Evolutionary conservation across 2,113 vertebrate species (phyloP).

Genomic region (Sardina pilchardus): DNA sequence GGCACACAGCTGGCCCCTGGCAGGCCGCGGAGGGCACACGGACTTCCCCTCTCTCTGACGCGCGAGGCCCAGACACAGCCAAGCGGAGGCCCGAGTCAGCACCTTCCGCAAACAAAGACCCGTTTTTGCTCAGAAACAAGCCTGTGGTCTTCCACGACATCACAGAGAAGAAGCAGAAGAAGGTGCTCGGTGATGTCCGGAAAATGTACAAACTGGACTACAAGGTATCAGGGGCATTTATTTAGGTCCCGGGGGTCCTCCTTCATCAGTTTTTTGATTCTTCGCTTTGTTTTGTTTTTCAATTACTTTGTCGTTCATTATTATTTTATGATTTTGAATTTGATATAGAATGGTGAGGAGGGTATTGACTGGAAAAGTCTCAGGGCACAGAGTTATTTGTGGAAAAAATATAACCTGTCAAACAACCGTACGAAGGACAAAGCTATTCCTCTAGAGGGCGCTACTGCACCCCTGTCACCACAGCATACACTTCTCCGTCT

Average conservation of each 20-base stretch:
- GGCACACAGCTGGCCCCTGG: neutral
- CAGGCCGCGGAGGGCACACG: neutral
- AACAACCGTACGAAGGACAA: neutral
- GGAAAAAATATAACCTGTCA: constrained; percentile 32
- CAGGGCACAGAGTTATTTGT: constrained; percentile 38
- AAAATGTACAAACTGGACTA: constrained; percentile 42
- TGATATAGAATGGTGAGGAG: neutral
- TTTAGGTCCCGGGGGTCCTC: neutral
- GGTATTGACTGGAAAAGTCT: constrained; percentile 44
- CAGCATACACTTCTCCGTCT: neutral
- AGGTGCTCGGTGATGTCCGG: neutral
- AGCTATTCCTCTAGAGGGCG: constrained; percentile 22
- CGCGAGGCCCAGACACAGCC: neutral
- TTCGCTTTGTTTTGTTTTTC: neutral
- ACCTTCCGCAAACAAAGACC: neutral
- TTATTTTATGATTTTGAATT: neutral
- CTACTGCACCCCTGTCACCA: neutral
- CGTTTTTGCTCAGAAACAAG: constrained; percentile 37
- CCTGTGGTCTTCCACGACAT: constrained; percentile 37
- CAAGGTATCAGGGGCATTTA: constrained; percentile 36
- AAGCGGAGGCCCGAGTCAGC: neutral
- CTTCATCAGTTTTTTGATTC: neutral
- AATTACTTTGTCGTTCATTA: neutral
- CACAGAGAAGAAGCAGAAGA: constrained; percentile 29
- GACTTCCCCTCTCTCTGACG: neutral